phyloP scores from a whole-genome alignment of 2,888 invertebrate species.

The Lingula anatina region DNA sequence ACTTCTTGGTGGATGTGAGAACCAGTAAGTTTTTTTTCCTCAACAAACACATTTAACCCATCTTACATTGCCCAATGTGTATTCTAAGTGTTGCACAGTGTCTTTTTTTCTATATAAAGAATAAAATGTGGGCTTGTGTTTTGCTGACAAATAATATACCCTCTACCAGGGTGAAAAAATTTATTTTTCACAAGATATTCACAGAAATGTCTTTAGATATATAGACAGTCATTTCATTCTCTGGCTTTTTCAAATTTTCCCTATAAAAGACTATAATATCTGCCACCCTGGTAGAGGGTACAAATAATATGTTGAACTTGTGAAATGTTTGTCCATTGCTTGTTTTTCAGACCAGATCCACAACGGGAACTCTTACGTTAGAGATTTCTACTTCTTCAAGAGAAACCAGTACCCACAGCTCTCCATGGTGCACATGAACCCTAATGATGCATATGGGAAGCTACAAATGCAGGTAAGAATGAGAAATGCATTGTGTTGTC shows the following conservation, averaged over 20 bases:
- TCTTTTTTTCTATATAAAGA: no score
- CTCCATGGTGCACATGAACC: constrained; percentile 86
- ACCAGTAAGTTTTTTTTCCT: constrained; percentile 68
- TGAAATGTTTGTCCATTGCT: no score
- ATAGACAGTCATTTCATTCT: no score
- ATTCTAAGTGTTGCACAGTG: neutral
- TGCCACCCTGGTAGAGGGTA: no score
- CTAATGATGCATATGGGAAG: constrained; percentile 82
- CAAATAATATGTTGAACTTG: no score
- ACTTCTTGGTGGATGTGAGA: constrained; percentile 96
- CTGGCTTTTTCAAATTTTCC: no score
- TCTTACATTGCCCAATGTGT: neutral
- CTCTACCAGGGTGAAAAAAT: no score
- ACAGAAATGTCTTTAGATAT: no score
- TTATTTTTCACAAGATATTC: no score
- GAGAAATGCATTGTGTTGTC: neutral
- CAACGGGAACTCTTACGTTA: constrained; percentile 88
- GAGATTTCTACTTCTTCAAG: constrained; percentile 93
- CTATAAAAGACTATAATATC: no score
- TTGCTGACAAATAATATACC: no score
- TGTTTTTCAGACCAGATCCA: constrained; percentile 90
- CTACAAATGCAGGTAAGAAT: constrained; percentile 55
- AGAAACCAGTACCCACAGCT: constrained; percentile 97
- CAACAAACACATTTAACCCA: neutral
- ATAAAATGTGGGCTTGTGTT: no score